These are phyloP conservation scores for Lithobates sylvaticus DNA, from an alignment of 2,797 vertebrate genomes.

Conservation along the genomic window DNA sequence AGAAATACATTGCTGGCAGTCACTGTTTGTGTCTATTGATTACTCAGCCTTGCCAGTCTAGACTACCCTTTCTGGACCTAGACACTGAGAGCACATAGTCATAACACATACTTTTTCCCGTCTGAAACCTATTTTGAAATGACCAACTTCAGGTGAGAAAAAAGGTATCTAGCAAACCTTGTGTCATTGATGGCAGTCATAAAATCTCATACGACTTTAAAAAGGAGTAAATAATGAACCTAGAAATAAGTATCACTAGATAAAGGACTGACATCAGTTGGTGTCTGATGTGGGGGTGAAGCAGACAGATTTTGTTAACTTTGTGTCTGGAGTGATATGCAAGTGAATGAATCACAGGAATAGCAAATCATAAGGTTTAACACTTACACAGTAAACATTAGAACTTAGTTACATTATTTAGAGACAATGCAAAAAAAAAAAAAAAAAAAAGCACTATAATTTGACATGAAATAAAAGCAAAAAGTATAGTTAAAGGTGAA, in stretches of 20 bases:
- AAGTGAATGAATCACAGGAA: slow-evolving; percentile 7
- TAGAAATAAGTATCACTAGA: not conserved
- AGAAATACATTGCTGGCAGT: slow-evolving; percentile 56
- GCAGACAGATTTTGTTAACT: slow-evolving; percentile 10
- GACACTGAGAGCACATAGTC: slow-evolving; percentile 18
- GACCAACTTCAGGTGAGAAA: slow-evolving; percentile 41
- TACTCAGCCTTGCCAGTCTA: slow-evolving; percentile 55
- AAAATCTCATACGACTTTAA: not conserved
- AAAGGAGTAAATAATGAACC: not conserved
- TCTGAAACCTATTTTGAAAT: slow-evolving; percentile 35
- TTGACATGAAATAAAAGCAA: not conserved
- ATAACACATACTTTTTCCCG: slow-evolving; percentile 44
- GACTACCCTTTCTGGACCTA: slow-evolving; percentile 46
- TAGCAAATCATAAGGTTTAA: not conserved
- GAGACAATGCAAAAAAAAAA: no score
- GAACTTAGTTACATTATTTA: not conserved
- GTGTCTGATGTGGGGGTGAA: not conserved
- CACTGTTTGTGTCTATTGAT: slow-evolving; percentile 58
- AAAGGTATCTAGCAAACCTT: not conserved
- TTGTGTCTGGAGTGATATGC: not conserved
- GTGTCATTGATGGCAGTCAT: not conserved
- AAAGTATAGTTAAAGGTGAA: not conserved
- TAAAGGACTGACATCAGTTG: not conserved
- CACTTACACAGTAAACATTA: not conserved
- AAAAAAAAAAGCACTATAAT: no score